Evolutionary conservation across 1,140 invertebrate genomes (phyloP), one percentile per base, ranked within the genome.

Genomic region (Gyrodactylus salaris): DNA sequence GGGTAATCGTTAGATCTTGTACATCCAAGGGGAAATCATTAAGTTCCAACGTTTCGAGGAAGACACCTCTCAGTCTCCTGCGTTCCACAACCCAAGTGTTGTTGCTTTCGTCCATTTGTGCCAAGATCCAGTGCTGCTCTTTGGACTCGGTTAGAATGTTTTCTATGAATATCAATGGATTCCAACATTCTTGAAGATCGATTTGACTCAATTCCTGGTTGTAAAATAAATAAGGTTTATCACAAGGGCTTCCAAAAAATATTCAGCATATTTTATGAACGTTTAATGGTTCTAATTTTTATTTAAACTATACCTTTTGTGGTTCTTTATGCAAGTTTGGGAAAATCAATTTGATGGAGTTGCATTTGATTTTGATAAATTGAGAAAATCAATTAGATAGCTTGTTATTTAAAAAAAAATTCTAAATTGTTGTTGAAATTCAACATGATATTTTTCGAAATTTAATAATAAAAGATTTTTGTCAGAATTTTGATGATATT

Each of bases 21-120:
- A 79, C 79, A 75, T 81, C 80, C 74, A 80, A 80, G 26, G 79
- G 80, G 75, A 80, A 81, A 74, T 80, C 78, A 72, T 79, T 77
- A 0, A 81, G 75, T 75, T 81, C 80, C 25, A 81, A 74, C 75
- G 79, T 80, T 76, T 80, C 80, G 76, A 80, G 77, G 74, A 81
- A 81, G 2, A 78, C 79, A 69, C 79, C 80, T 69, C 79, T 80
- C 0, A 79, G 76, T 0, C 78, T 77, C 68, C 79, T 72, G 73
- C 79, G 79, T 75, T 81, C 79, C 1, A 77, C 77, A 24, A 81
- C 76, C 75, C 76, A 80, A 0, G 79, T 78, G 27, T 80, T 77
- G 0, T 78, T 78, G 34, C 78, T 78, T 26, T 79, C 77, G 75
- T 79, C 78, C 75, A 77, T 79, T 20, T 78, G 72, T 2, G 79